These are phyloP conservation scores for Rhingia rostrata DNA, from an alignment of 2,888 invertebrate genomes.

Conservation along the genomic window DNA sequence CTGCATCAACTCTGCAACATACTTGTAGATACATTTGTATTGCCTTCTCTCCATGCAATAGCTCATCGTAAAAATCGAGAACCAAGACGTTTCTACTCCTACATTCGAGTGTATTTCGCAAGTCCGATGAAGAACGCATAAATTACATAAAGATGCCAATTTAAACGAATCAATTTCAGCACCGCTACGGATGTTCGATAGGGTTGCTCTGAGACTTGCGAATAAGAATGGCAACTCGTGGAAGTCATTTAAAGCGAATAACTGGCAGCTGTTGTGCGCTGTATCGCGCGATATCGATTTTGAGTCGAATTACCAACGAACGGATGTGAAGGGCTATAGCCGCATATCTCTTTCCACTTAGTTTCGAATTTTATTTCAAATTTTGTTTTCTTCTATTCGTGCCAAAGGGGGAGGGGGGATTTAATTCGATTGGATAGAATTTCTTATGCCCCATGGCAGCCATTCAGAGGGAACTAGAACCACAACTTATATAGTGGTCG, in stretches of 20 bases:
- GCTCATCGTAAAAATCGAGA: constrained; percentile 2
- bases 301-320: constrained; percentile 8
- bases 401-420: neutral
- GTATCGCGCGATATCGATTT: constrained; percentile 23
- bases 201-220: neutral
- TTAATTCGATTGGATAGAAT: constrained; percentile 25
- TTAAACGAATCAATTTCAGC: constrained; percentile 14
- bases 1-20: constrained; percentile 2
- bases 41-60: neutral
- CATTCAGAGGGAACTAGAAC: neutral
- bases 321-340: constrained; percentile 5
- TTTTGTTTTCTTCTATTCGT: neutral
- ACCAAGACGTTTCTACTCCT: too few species aligned
- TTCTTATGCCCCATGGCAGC: neutral
- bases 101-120: neutral
- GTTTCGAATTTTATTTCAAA: constrained; percentile 13
- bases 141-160: constrained; percentile 28
- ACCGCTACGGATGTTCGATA: neutral
- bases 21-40: constrained; percentile 8
- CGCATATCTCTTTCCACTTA: constrained; percentile 24
- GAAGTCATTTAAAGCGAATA: constrained; percentile 26
- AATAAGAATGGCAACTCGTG: constrained; percentile 22
- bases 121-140: constrained; percentile 21
- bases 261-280: constrained; percentile 12
- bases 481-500: neutral